phyloP scores from a whole-genome alignment of 2,113 vertebrate species.

The Gnathonemus longibarbis region DNA sequence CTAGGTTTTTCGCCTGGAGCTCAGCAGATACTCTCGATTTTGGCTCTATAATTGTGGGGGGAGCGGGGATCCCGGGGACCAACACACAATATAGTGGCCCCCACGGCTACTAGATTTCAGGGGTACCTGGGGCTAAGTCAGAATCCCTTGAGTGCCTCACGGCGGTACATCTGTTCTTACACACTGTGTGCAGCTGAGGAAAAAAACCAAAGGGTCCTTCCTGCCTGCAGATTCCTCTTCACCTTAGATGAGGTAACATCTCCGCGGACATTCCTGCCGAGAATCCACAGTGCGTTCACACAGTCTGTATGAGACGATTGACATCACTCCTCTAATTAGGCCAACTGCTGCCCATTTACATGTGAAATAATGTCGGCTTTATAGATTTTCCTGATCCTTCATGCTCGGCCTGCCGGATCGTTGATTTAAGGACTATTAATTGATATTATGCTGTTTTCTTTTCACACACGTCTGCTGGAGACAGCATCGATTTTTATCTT shows the following conservation, averaged over 20 bases:
- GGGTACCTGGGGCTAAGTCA: not conserved
- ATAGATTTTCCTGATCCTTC: not conserved
- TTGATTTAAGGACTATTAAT: slow-evolving; percentile 12
- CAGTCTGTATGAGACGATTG: not conserved
- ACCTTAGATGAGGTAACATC: not conserved
- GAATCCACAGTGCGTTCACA: not conserved
- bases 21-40: not conserved
- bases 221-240: not conserved
- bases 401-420: not conserved
- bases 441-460: not conserved
- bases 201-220: not conserved
- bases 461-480: not conserved
- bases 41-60: slow-evolving; percentile 2
- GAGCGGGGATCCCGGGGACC: not conserved
- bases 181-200: not conserved
- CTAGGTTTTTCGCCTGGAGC: slow-evolving; percentile 20
- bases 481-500: slow-evolving; percentile 54
- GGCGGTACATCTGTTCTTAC: not conserved
- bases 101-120: not conserved
- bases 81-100: not conserved
- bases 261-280: not conserved
- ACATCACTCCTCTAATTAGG: not conserved
- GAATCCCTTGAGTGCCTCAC: slow-evolving; percentile 22
- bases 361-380: not conserved
- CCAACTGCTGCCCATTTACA: not conserved